A percentile compares a stretch with the other conserved stretches of the same genome.
Evolutionary conservation across 2,113 vertebrate species (phyloP).

Genomic region (Bos taurus): ARS-UCD2.0 NC_082638.1:162001-162500

Average conservation of each 20-base stretch:
- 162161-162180: not conserved
- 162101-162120: not conserved
- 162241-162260: not conserved
- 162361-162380: accelerated
- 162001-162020: not conserved
- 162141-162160: not conserved
- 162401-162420: not conserved
- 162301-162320: not conserved
- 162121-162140: not conserved
- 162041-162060: not conserved
- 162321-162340: not conserved
- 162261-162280: not conserved
- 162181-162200: not conserved
- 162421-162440: accelerated
- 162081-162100: not conserved
- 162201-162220: not conserved
- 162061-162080: not conserved
- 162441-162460: not conserved
- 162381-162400: accelerated
- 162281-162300: not conserved
- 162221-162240: not conserved
- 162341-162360: not conserved
- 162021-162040: not conserved
- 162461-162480: not conserved
- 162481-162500: not conserved